Base-by-base conservation (phyloP, 2,113 vertebrate genomes). In the Oncorhynchus masou region DNA sequence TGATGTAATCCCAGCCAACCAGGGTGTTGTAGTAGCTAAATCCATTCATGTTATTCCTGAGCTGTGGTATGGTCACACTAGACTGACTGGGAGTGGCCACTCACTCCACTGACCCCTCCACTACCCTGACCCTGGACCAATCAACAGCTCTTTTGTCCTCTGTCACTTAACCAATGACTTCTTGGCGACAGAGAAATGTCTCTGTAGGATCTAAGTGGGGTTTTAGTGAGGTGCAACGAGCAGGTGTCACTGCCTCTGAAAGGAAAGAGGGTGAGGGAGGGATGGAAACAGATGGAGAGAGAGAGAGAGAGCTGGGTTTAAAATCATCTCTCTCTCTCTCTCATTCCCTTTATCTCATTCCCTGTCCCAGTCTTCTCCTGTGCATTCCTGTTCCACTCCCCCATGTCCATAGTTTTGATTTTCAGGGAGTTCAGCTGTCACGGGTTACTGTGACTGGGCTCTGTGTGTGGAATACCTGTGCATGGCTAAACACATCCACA, bases 381-480 rank as follows among this genome's bases (percentile, higher is more conserved):
- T 22, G 51, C 51, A 54, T 19, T 54, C 51, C 51, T 54, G 51
- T 19, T 19, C 51, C 77, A 76, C 81, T 83, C 80, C 74, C 81
- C 80, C 84, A 79, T 54, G 16, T 54, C 51, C 51, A 19, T 54
- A 45, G 16, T 19, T 3, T 19, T 19, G 13, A 19, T 54, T 11
- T 45, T 45, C 39, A 45, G 8, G 2, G 39, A 3, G 9, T 45
- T 45, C 9, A 45, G 39, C 39, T 45, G 39, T 54, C 51, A 54
- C 51, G 2, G 51, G 51, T 54, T 15, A 19, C 3, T 16, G 51
- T 54, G 15, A 45, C 39, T 45, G 39, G 9, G 3, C 3, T 54
- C 51, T 54, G 51, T 19, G 15, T 19, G 51, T 16, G 51, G 51
- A 54, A 19, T 54, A 54, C 15, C 51, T 54, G 51, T 54, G 51